Evolutionary conservation across 1,140 invertebrate genomes (phyloP).

Genomic region (Antheraea pernyi): DNA sequence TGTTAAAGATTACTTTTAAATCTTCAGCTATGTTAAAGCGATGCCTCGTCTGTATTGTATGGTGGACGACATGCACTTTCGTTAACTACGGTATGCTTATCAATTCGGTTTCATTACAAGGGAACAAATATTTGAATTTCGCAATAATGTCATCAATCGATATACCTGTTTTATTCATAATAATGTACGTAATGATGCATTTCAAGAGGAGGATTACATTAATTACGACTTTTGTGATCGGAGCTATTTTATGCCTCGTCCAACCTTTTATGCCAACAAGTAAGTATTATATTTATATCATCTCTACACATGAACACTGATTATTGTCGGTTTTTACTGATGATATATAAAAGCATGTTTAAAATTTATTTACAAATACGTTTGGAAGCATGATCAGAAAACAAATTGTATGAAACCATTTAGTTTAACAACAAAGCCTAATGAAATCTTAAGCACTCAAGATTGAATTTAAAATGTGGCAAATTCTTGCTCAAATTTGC

Average conservation of each 20-base stretch:
- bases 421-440: too few species aligned
- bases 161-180: slow-evolving; percentile 83
- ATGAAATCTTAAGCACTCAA: too few species aligned
- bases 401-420: too few species aligned
- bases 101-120: slow-evolving; percentile 87
- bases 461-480: too few species aligned
- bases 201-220: slow-evolving; percentile 55
- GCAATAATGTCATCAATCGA: slow-evolving; percentile 75
- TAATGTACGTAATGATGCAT: slow-evolving; percentile 48
- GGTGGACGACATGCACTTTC: slow-evolving; percentile 86
- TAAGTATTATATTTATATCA: slow-evolving; percentile 31
- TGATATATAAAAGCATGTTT: too few species aligned
- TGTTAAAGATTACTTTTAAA: slow-evolving; percentile 47
- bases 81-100: slow-evolving; percentile 90
- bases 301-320: too few species aligned
- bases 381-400: too few species aligned
- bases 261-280: slow-evolving; percentile 58
- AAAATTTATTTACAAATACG: too few species aligned
- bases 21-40: slow-evolving; percentile 45
- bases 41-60: slow-evolving; percentile 82
- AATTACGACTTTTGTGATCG: slow-evolving; percentile 47
- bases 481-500: too few species aligned
- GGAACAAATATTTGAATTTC: slow-evolving; percentile 80
- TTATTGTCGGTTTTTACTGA: too few species aligned
- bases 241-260: slow-evolving; percentile 43